Base-by-base conservation (phyloP, 2,888 invertebrate genomes). In the Caenorhabditis japonica region DNA sequence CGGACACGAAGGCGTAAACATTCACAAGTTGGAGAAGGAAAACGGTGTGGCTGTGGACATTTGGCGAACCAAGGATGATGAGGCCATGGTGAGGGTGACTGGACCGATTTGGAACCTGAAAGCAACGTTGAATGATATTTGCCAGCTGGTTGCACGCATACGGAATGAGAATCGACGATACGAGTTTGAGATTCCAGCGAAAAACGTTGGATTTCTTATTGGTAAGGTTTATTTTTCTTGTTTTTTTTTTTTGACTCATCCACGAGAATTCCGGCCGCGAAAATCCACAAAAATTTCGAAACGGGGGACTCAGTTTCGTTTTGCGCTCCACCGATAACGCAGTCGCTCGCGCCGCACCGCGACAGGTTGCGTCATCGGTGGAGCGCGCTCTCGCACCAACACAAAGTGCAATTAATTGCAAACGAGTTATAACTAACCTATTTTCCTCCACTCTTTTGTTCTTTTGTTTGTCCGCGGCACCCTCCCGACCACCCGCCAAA, bases 391-490 rank as follows among this genome's bases (percentile, higher is more conserved):
- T 30, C 5, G 10, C 30, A 7, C 30, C 5, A 30, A 30, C 5
- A 30, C 30, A 30, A 30, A n/a, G n/a, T 10, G 5, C 30, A 30
- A 30, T 30, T 30, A 30, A 27, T 3, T 21, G n/a, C 38, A 53
- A 62, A 62, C 61, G 46, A 53, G 61, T 61, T 61, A 53, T 23
- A 7, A 27, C 41, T 17, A 27, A 52, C 61, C 44, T 66, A 66
- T 66, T 64, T 55, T 66, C 55, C 66, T 55, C 56, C 30, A 33
- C n/a, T 43, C 56, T 56, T 66, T 66, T 66, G 66, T 66, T 66
- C 66, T 58, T 66, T 66, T 66, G 66, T 56, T 47, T 64, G 39
- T 33, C 13, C 39, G 21, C 15, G 12, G 33, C 25, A 33, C 21
- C 12, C 7, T 25, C 13, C n/a, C 33, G 34, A 30, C 23, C 30